These are phyloP conservation scores for Equus przewalskii DNA, from an alignment of 2,113 vertebrate genomes.

Conservation along the genomic window DNA sequence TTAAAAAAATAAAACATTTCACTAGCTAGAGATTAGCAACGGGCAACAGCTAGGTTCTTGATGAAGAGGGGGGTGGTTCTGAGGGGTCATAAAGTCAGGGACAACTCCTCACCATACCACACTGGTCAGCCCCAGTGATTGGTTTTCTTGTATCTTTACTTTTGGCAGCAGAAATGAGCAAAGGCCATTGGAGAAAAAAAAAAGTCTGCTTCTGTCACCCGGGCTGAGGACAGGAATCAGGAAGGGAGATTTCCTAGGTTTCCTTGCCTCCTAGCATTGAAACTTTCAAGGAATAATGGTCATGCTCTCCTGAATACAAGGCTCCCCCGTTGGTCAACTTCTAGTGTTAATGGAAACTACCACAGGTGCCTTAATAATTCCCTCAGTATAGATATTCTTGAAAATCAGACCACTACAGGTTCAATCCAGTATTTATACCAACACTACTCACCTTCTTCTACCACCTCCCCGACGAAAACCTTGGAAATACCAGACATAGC, in stretches of 20 bases:
- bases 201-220: not conserved
- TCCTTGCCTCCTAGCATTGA: not conserved
- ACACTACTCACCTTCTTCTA: conserved; percentile 95
- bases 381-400: not conserved
- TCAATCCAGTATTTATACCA: accelerated
- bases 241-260: not conserved
- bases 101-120: not conserved
- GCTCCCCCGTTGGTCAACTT: not conserved
- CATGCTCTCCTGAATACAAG: not conserved
- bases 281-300: conserved; percentile 28
- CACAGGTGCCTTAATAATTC: not conserved
- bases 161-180: not conserved
- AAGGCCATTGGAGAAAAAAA: not conserved
- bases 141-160: not conserved
- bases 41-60: not conserved
- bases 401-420: accelerated
- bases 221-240: not conserved
- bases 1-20: not conserved
- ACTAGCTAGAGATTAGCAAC: not conserved
- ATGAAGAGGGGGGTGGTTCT: not conserved
- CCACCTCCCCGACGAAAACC: conserved; percentile 95
- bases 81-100: not conserved
- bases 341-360: not conserved
- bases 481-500: conserved; percentile 99
- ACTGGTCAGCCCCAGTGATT: not conserved